These are phyloP conservation scores for Ceratotherium simum DNA, from an alignment of 2,113 vertebrate species.

Conservation along the genomic window DNA sequence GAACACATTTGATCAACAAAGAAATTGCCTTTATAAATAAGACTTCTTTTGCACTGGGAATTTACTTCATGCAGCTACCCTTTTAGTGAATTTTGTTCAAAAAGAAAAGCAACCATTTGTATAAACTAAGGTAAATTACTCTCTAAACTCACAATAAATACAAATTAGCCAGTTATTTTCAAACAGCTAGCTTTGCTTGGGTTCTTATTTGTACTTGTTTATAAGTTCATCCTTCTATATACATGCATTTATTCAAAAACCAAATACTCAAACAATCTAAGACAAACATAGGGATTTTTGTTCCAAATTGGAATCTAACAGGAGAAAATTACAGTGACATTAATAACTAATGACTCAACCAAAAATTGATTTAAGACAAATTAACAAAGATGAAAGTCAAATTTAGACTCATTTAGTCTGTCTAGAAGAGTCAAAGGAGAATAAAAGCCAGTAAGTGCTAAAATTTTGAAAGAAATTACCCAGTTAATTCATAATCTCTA, in stretches of 20 bases:
- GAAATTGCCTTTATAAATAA: not conserved
- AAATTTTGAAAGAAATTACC: not conserved
- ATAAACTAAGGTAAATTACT: slow-evolving; percentile 17
- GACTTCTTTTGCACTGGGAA: not conserved
- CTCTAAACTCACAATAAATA: slow-evolving; percentile 20
- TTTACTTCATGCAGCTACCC: not conserved
- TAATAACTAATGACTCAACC: slow-evolving; percentile 76
- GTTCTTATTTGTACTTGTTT: slow-evolving; percentile 8
- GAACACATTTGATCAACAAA: not conserved
- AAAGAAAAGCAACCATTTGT: not conserved
- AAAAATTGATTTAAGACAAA: slow-evolving; percentile 77
- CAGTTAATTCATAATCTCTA: slow-evolving; percentile 32
- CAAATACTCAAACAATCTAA: slow-evolving; percentile 56
- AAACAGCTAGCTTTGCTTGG: slow-evolving; percentile 5
- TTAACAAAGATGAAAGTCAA: slow-evolving; percentile 69
- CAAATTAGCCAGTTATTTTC: slow-evolving; percentile 50
- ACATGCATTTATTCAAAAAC: slow-evolving; percentile 49
- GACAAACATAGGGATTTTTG: slow-evolving; percentile 22
- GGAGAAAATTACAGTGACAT: slow-evolving; percentile 35
- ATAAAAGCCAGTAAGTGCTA: not conserved
- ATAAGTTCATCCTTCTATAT: not conserved
- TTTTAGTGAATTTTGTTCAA: slow-evolving; percentile 15
- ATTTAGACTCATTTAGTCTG: slow-evolving; percentile 60
- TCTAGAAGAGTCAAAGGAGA: not conserved
- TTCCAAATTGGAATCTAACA: slow-evolving; percentile 60